Percentiles rank a stretch among this genome's conserved stretches.
These are phyloP conservation scores for Dendrocopos noguchii DNA, from an alignment of 2,113 vertebrate genomes.

Conservation along the genomic window DNA sequence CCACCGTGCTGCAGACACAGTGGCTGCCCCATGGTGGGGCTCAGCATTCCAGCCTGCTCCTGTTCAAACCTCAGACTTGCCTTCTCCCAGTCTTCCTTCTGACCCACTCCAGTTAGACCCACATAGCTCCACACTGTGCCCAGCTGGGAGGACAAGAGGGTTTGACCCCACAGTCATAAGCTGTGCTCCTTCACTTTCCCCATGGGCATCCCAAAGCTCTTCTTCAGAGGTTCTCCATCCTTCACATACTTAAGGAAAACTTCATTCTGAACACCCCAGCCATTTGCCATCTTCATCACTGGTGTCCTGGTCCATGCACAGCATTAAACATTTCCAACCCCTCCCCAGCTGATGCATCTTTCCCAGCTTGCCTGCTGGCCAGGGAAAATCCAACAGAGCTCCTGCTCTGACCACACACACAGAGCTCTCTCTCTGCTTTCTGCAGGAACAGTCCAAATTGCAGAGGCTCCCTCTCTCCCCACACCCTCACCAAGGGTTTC, in stretches of 20 bases:
- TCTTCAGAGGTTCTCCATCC: background rate
- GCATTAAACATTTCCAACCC: background rate
- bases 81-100: background rate
- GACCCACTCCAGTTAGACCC: background rate
- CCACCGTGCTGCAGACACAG: background rate
- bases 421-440: fast-evolving
- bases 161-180: background rate
- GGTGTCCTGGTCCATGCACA: background rate
- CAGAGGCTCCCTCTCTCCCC: background rate
- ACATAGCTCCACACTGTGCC: background rate
- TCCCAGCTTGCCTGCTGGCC: background rate
- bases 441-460: background rate
- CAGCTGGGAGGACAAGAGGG: background rate
- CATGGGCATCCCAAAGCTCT: fast-evolving
- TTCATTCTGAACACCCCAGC: background rate
- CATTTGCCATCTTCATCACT: background rate
- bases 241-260: background rate
- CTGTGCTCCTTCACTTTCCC: background rate
- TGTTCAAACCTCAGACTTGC: background rate
- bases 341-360: background rate
- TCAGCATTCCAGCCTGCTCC: background rate
- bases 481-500: background rate
- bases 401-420: fast-evolving
- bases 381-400: background rate
- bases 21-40: fast-evolving